A percentile compares a stretch with the other conserved stretches of the same genome.
These are phyloP conservation scores for Meleagris gallopavo DNA, from an alignment of 2,113 vertebrate species.

Conservation along the genomic window DNA sequence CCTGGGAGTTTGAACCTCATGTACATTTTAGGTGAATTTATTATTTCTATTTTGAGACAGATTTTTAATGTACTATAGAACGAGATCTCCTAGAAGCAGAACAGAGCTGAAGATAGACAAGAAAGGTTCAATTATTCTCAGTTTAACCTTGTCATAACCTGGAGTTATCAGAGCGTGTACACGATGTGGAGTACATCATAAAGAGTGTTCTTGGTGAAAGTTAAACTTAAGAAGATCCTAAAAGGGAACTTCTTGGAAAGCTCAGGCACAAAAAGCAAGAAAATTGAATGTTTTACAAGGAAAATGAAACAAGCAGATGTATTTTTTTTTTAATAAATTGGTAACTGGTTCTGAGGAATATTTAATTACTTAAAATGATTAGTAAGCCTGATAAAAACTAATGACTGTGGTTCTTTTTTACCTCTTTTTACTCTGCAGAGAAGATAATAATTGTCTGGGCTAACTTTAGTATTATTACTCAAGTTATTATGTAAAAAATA, in stretches of 20 bases:
- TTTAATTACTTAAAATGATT: not conserved
- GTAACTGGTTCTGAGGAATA: not conserved
- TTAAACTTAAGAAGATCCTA: not conserved
- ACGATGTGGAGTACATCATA: not conserved
- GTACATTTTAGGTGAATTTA: not conserved
- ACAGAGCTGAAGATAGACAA: not conserved
- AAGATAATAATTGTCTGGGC: not conserved
- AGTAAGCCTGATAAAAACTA: not conserved
- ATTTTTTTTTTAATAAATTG: not conserved
- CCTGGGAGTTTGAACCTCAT: not conserved
- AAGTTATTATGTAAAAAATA: not conserved
- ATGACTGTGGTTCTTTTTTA: not conserved
- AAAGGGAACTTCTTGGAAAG: not conserved
- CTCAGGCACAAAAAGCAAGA: not conserved
- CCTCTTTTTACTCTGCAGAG: not conserved
- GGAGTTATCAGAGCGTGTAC: not conserved
- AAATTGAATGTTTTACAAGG: not conserved
- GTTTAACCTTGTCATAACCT: not conserved
- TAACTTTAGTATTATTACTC: not conserved
- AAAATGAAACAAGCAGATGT: not conserved
- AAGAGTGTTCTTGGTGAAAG: not conserved
- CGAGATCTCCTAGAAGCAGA: not conserved
- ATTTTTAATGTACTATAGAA: not conserved
- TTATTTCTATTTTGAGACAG: not conserved
- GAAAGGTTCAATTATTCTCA: not conserved